Evolutionary conservation across 64 coral and sea anemone genomes (phyloP), one percentile per base, ranked within the genome.

Genomic region (Porites australiensis): DNA sequence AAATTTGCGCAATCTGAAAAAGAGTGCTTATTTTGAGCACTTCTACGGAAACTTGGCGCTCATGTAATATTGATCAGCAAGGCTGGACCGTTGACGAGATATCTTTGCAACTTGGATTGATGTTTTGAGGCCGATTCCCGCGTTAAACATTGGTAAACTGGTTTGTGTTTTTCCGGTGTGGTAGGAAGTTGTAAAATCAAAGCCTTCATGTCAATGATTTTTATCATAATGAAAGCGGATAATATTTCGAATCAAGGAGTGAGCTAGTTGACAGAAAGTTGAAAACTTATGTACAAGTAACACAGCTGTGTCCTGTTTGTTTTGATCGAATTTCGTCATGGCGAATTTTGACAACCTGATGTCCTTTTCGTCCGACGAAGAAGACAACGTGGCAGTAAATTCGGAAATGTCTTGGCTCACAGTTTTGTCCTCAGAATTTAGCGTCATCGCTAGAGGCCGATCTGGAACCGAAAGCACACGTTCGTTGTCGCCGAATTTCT

Each of bases 321-420:
- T 7, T 6, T 9, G 7, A 9, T 57, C 54, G 12, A 18, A 78
- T 55, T 49, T 19, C n/a, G 37, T 27, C 8, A 84, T 47, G 64
- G 81, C 45, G 18, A 45, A 84, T 15, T 50, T 77, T 58, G 83
- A 83, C 18, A 50, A 98, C 57, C 76, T 98, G 10, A 98, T 98
- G 83, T 79, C 77, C 9, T 98, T 98, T 66, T 85, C 87, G 13
- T 93, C 93, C 58, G 92, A 94, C 37, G 92, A 98, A 79, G 92
- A 94, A 13, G 77, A 57, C 18, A 93, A 69, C 54, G 71, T 70
- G 69, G 70, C 60, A 52, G 46, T 27, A 77, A 14, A 45, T 27
- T 50, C 64, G 5, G 48, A 49, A 15, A 13, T 64, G 1, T 98
- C 92, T 20, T 98, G 95, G 95, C 8, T 88, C 4, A 44, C 89